Conservation (phyloP, 2,113 vertebrate species). For the Odocoileus virginianus region DNA sequence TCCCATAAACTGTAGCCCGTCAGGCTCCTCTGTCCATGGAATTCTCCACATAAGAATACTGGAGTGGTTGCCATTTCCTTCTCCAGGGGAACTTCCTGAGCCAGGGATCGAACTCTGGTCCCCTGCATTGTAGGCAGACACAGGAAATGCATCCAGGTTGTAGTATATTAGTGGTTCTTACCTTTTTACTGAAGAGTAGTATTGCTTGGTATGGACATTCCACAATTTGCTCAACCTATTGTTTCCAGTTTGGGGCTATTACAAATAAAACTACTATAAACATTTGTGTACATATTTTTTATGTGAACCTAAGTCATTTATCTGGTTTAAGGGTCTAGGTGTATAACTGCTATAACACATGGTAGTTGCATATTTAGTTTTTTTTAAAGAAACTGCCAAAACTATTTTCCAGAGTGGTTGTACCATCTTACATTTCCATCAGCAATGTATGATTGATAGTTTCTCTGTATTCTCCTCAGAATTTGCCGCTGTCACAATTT, state of each 20-base stretch:
- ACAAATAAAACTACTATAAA: neutral
- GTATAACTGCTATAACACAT: neutral
- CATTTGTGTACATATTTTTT: neutral
- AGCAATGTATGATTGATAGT: neutral
- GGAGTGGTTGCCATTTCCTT: neutral
- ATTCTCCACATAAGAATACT: neutral
- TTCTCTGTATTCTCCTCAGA: neutral
- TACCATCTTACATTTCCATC: neutral
- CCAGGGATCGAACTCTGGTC: neutral
- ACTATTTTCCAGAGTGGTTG: neutral
- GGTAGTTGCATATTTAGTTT: neutral
- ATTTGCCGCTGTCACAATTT: neutral
- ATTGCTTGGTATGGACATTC: neutral
- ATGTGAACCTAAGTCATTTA: neutral
- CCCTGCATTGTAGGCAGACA: neutral
- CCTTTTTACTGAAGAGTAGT: neutral
- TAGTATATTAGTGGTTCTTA: neutral
- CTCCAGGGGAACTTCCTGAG: neutral
- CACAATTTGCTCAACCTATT: neutral
- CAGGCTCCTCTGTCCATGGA: neutral
- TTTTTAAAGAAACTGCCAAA: neutral
- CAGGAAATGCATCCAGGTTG: neutral
- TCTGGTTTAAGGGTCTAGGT: neutral
- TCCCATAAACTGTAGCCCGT: neutral
- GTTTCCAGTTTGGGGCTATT: neutral